Percentiles rank a stretch among this genome's conserved stretches.
Conservation (phyloP, 2,113 vertebrate species). For the Varanus salvator region DNA sequence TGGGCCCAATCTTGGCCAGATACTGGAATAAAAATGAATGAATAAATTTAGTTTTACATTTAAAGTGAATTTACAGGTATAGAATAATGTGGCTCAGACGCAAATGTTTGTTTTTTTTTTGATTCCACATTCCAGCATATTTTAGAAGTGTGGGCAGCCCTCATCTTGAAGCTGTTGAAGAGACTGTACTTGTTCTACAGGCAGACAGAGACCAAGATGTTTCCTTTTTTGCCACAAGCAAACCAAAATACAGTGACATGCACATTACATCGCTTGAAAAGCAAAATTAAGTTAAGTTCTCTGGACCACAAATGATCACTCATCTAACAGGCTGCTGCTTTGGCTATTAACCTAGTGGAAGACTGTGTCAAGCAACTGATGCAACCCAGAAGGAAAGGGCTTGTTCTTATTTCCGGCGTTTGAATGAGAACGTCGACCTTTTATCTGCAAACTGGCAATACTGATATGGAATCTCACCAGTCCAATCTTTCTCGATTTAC, state of each 20-base stretch:
- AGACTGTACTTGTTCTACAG: constrained; percentile 85
- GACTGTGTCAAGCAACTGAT: not conserved
- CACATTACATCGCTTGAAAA: constrained; percentile 73
- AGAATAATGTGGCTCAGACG: constrained; percentile 7
- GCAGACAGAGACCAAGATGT: constrained; percentile 90
- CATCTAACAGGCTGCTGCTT: not conserved
- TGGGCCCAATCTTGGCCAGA: not conserved
- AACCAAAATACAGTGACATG: constrained; percentile 76
- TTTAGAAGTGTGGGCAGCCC: constrained; percentile 90
- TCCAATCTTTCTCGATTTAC: not conserved
- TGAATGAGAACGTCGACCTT: not conserved
- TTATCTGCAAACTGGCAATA: not conserved
- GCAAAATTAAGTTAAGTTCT: constrained; percentile 4
- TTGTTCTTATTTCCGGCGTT: not conserved
- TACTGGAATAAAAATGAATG: too few relatives aligned
- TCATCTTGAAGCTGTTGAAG: constrained; percentile 88
- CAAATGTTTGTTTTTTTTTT: constrained; percentile 27
- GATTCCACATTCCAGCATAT: constrained; percentile 72
- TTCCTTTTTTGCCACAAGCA: constrained; percentile 87
- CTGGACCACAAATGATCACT: not conserved
- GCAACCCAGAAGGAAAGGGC: constrained; percentile 22
- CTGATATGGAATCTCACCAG: not conserved
- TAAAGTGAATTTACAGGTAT: not conserved
- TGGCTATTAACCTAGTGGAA: constrained; percentile 2
- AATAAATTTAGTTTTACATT: not conserved